phyloP scores from a whole-genome alignment of 2,888 invertebrate genomes.

The Bellardia bayeri region DNA sequence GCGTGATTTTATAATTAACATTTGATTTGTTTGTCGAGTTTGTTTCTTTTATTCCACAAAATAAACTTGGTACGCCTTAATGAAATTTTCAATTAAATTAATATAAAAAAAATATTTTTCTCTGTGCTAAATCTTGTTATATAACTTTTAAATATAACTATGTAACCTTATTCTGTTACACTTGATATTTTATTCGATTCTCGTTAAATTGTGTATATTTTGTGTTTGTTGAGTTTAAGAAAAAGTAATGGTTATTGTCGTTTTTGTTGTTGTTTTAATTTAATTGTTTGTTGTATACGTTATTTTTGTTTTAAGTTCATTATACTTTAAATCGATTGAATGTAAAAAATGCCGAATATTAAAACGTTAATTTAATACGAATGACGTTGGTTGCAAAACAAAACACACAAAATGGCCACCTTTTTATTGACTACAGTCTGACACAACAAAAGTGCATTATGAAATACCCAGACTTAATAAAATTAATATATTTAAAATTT shows the following conservation, averaged over 20 bases:
- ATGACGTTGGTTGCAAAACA: slow-evolving; percentile 38
- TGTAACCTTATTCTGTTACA: too few relatives aligned
- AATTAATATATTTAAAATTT: neutral
- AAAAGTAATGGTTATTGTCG: neutral
- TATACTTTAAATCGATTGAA: slow-evolving; percentile 38
- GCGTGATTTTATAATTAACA: slow-evolving; percentile 54
- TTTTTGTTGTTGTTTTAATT: neutral
- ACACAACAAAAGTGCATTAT: neutral
- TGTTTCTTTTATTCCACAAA: neutral
- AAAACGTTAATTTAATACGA: slow-evolving; percentile 13
- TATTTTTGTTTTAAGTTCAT: slow-evolving; percentile 38
- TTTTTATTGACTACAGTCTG: neutral
- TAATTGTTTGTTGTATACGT: neutral
- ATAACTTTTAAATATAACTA: too few relatives aligned
- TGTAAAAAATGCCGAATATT: slow-evolving; percentile 12
- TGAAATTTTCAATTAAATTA: slow-evolving; percentile 10
- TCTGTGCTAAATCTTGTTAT: too few relatives aligned
- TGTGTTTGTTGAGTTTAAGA: neutral
- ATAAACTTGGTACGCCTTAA: slow-evolving; percentile 2
- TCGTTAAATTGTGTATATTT: neutral
- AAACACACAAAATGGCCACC: slow-evolving; percentile 18
- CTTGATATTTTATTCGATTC: too few relatives aligned
- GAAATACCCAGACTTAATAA: neutral
- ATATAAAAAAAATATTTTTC: too few relatives aligned
- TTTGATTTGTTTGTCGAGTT: slow-evolving; percentile 18